Conservation (phyloP, 2,113 vertebrate genomes). For the Amphilophus citrinellus region DNA sequence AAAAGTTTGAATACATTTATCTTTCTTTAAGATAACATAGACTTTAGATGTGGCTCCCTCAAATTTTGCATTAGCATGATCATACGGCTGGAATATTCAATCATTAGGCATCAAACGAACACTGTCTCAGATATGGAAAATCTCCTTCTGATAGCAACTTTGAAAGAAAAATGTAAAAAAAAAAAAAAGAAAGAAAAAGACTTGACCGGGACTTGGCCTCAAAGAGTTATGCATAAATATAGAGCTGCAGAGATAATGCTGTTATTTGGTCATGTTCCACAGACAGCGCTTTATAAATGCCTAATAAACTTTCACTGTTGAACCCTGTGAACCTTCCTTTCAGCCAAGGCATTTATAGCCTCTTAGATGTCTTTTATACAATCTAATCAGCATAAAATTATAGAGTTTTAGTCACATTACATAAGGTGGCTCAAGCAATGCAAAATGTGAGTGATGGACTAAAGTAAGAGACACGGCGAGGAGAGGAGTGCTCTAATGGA, state of each 20-base stretch:
- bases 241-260: not conserved
- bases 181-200: not conserved
- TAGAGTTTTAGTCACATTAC: constrained; percentile 28
- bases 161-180: not conserved
- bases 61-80: not conserved
- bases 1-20: not conserved
- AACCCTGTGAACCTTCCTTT: constrained; percentile 23
- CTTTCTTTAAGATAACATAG: constrained; percentile 1
- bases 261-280: not conserved
- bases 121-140: not conserved
- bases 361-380: constrained; percentile 39
- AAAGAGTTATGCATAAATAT: not conserved
- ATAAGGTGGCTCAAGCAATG: not conserved
- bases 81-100: not conserved
- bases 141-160: not conserved
- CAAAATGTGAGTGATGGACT: constrained; percentile 42
- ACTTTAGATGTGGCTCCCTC: not conserved
- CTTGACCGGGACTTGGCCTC: not conserved
- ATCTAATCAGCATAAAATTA: constrained; percentile 49
- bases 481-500: constrained; percentile 40
- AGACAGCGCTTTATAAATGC: not conserved
- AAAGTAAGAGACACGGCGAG: constrained; percentile 4
- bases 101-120: not conserved
- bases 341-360: constrained; percentile 5
- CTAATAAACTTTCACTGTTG: constrained; percentile 13